Percentiles rank a stretch among this genome's conserved stretches.
These are phyloP conservation scores for Gnathonemus longibarbis DNA, from an alignment of 2,113 vertebrate species.

Conservation along the genomic window DNA sequence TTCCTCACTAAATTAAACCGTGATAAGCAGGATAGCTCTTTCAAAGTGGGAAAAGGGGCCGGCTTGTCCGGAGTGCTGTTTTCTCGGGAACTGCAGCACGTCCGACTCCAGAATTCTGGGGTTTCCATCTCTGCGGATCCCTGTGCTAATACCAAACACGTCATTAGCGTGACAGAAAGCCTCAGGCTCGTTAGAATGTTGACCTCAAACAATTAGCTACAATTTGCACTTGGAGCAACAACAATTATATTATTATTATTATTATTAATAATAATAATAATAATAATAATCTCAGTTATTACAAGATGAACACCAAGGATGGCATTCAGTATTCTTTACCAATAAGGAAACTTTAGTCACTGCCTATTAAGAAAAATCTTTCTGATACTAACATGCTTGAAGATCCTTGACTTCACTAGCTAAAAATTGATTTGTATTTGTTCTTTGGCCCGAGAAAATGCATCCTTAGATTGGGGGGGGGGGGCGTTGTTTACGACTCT, in stretches of 20 bases:
- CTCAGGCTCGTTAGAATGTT: neutral
- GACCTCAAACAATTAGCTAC: neutral
- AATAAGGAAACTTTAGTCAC: neutral
- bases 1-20: neutral
- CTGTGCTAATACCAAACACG: neutral
- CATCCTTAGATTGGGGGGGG: neutral
- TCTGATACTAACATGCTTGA: neutral
- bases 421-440: neutral
- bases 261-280: too few relatives aligned
- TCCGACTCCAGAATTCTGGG: neutral
- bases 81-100: neutral
- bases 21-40: neutral
- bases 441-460: neutral
- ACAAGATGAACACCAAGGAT: neutral
- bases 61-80: neutral
- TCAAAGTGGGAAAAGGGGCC: neutral
- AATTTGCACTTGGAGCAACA: neutral
- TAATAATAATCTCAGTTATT: neutral
- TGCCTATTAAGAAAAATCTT: neutral
- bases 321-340: neutral
- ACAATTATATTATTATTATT: too few relatives aligned
- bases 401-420: neutral
- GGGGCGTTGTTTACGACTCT: slow-evolving; percentile 3
- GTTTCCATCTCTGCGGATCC: neutral
- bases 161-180: neutral